A percentile compares a stretch with the other conserved stretches of the same genome.
Conservation (phyloP, 2,888 invertebrate genomes). For the Eudemis profundana region DNA sequence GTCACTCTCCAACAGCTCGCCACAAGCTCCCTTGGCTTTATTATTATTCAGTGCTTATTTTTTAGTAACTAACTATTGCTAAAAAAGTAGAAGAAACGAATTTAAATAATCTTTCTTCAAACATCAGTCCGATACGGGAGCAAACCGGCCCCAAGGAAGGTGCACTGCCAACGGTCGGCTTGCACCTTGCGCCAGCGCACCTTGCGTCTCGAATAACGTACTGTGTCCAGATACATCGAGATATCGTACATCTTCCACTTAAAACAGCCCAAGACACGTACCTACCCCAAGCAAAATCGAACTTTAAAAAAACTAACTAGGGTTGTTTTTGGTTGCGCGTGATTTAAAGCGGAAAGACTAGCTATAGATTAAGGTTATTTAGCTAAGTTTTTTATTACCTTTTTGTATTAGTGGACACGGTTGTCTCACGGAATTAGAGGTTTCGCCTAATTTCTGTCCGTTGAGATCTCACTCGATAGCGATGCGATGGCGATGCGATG, state of each 20-base stretch:
- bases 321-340: constrained; percentile 30
- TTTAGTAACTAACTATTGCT: too few species aligned
- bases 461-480: constrained; percentile 72
- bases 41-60: too few species aligned
- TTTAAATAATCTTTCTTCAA: neutral
- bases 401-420: constrained; percentile 79
- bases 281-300: constrained; percentile 25
- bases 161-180: constrained; percentile 73
- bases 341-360: constrained; percentile 53
- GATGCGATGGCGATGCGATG: constrained; percentile 37
- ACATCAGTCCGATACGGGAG: constrained; percentile 25
- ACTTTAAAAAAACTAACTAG: neutral
- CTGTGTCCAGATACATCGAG: constrained; percentile 73
- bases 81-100: too few species aligned
- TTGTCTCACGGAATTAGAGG: constrained; percentile 78
- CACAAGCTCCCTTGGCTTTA: too few species aligned
- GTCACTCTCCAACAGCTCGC: too few species aligned
- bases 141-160: constrained; percentile 55
- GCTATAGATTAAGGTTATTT: constrained; percentile 76
- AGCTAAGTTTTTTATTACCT: constrained; percentile 74
- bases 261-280: constrained; percentile 52
- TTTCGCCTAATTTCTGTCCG: constrained; percentile 65
- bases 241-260: constrained; percentile 65
- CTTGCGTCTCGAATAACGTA: constrained; percentile 72
- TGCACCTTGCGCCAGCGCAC: constrained; percentile 78